Evolutionary conservation across 2,797 vertebrate species (phyloP), one percentile per base, ranked within the genome.

Genomic region (Chelmon rostratus): DNA sequence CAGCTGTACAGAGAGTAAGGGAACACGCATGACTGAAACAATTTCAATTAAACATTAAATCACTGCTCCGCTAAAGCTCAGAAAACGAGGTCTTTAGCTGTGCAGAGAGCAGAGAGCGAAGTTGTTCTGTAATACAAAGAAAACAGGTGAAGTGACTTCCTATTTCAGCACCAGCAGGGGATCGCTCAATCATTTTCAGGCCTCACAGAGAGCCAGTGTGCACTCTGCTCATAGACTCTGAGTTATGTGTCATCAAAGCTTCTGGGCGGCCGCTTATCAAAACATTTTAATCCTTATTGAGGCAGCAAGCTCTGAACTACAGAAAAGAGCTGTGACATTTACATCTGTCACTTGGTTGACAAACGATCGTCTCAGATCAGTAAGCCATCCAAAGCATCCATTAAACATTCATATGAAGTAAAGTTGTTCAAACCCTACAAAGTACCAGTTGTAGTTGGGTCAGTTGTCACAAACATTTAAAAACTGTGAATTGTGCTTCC

Each of bases 1-100:
- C 91, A 92, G 91, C 89, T 93, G 91, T 21, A 68, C n/a, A 58
- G 62, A 70, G 61, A 78, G 52, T 33, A 52, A 65, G 42, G 35
- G 35, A 59, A 42, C 73, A 53, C 66, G 28, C 18, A 40, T 8
- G 42, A 78, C 61, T 38, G 50, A 76, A 80, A 70, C 21, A 73
- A 44, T 64, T 78, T 84, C 47, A 75, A 79, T 84, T 68, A 82
- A 84, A 65, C 50, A 61, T 76, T 68, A 81, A 87, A 86, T 87
- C 79, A 65, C 46, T 10, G 58, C 71, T 79, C 31, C 10, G 40
- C 53, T 88, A 70, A 89, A 88, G 76, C 59, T 63, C 1, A 0
- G 65, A 74, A 78, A 74, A 78, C 10, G 44, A 56, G n/a, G 25
- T 47, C 8, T 58, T 73, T 40, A 53, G 62, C 61, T 68, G 40